Evolutionary conservation across 2,113 vertebrate genomes (phyloP).

Genomic region (Mesoclemmys tuberculata): DNA sequence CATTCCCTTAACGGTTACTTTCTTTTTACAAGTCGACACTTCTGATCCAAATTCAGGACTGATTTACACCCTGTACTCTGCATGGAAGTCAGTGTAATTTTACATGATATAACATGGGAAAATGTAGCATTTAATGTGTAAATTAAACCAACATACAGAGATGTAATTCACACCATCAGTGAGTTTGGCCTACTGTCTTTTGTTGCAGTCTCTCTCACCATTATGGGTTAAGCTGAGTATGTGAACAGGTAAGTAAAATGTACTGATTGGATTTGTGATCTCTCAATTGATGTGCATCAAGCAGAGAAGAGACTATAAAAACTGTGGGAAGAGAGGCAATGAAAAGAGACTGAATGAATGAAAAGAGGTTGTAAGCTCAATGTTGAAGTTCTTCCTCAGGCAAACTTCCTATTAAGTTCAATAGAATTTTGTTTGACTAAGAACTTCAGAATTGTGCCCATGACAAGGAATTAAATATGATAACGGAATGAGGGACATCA

Average conservation of each 20-base stretch:
- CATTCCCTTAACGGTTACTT: not conserved
- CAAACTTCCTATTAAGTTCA: conserved; percentile 41
- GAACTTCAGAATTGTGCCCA: conserved; percentile 29
- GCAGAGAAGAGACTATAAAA: not conserved
- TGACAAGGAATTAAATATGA: conserved; percentile 6
- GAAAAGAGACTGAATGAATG: not conserved
- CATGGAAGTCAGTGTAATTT: not conserved
- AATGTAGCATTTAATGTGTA: not conserved
- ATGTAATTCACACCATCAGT: not conserved
- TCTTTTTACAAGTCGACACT: not conserved
- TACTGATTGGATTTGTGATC: not conserved
- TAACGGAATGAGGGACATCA: fast-evolving
- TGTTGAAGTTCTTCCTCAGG: not conserved
- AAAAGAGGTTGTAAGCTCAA: not conserved
- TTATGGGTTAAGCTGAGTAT: not conserved
- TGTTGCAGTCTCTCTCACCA: not conserved
- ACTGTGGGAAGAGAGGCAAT: conserved; percentile 11
- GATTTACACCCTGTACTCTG: not conserved
- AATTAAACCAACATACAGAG: not conserved
- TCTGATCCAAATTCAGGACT: not conserved
- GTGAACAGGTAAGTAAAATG: not conserved
- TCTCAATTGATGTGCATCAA: not conserved
- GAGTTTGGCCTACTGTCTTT: not conserved
- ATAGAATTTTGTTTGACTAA: conserved; percentile 33
- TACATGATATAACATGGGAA: not conserved